Percentiles rank a stretch among this genome's conserved stretches.
These are phyloP conservation scores for Paramormyrops hopkinsi DNA, from an alignment of 2,797 vertebrate genomes.

Conservation along the genomic window DNA sequence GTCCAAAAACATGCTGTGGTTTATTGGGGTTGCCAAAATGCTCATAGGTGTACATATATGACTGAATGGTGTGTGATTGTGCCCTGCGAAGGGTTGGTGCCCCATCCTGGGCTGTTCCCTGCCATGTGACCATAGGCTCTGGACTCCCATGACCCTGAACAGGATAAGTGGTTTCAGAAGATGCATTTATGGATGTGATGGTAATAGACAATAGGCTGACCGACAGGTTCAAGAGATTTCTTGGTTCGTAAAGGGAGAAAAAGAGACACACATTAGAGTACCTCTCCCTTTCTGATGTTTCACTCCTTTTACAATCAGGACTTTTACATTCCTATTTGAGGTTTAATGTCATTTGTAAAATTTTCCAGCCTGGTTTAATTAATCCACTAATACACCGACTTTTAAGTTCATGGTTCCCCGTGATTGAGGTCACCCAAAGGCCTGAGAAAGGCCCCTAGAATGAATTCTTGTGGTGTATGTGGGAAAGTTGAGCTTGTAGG, in stretches of 20 bases:
- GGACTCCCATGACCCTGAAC: no score
- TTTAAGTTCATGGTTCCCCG: not conserved
- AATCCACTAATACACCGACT: not conserved
- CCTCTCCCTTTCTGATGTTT: not conserved
- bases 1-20: not conserved
- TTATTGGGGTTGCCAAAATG: not conserved
- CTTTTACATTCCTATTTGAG: not conserved
- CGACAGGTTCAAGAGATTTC: not conserved
- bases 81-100: not conserved
- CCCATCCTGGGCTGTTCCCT: not conserved
- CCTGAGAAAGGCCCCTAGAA: not conserved
- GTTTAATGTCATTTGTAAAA: not conserved
- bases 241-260: not conserved
- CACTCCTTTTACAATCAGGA: not conserved
- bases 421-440: not conserved
- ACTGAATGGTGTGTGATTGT: not conserved
- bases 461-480: not conserved
- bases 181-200: not conserved
- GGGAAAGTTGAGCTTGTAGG: not conserved
- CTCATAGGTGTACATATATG: not conserved
- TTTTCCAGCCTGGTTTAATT: not conserved
- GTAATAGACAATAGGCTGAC: not conserved
- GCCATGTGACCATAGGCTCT: no score
- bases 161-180: not conserved
- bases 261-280: not conserved